Percentiles rank a stretch among this genome's conserved stretches.
Evolutionary conservation across 2,113 vertebrate species (phyloP).

Genomic region (Misgurnus mizolepis): DNA sequence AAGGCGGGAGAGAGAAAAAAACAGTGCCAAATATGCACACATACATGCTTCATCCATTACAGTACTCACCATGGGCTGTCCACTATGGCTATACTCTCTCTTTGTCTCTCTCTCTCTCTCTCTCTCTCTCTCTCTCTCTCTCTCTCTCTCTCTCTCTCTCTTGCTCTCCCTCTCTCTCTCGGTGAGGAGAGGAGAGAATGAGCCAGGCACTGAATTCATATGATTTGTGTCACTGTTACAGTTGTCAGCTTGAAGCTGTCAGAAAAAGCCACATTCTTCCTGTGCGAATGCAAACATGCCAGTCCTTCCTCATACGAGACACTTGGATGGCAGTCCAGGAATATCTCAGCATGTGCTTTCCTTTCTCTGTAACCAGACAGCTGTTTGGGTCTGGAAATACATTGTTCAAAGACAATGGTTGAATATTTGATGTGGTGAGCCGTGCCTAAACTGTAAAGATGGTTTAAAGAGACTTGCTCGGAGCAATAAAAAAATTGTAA

Average conservation of each 20-base stretch:
- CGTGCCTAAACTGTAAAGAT: conserved; percentile 32
- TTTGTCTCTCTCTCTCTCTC: conserved; percentile 40
- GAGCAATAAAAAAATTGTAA: conserved; percentile 14
- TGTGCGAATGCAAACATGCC: conserved; percentile 76
- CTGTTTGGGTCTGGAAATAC: conserved; percentile 76
- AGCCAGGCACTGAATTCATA: conserved; percentile 74
- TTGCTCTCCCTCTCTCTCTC: conserved; percentile 17
- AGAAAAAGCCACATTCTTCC: conserved; percentile 70
- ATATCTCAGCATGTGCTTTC: conserved; percentile 77
- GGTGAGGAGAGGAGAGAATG: conserved; percentile 58
- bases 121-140: conserved; percentile 21
- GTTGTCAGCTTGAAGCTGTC: conserved; percentile 78
- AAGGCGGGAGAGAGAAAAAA: conserved; percentile 33
- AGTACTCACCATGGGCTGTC: conserved; percentile 60
- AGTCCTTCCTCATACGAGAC: conserved; percentile 72
- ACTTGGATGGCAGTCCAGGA: conserved; percentile 74
- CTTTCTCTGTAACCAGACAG: conserved; percentile 74
- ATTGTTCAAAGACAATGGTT: conserved; percentile 75
- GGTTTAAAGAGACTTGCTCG: conserved; percentile 10
- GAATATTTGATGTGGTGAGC: conserved; percentile 51
- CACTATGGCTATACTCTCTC: conserved; percentile 64
- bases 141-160: conserved; percentile 29
- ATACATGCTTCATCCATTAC: conserved; percentile 44
- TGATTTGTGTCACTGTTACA: conserved; percentile 79
- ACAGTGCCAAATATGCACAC: conserved; percentile 45